Evolutionary conservation across 2,113 vertebrate genomes (phyloP).

Genomic region (Mustela nigripes): DNA sequence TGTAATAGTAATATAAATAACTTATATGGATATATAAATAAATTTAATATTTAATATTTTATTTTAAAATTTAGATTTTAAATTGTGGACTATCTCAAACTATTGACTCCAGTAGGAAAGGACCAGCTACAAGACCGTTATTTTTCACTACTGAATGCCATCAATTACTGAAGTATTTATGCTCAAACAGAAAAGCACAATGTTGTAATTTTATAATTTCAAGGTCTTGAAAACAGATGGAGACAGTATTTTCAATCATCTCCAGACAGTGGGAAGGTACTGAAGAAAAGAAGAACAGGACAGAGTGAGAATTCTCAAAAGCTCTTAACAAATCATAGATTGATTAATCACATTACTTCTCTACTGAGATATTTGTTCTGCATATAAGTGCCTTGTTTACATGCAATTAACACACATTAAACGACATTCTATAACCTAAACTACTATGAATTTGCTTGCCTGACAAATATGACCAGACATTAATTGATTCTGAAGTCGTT

Average conservation of each 20-base stretch:
- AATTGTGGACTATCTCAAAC: not conserved
- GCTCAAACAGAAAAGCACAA: not conserved
- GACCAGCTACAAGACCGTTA: not conserved
- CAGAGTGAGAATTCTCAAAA: not conserved
- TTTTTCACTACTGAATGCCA: not conserved
- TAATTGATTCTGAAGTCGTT: slow-evolving; percentile 55
- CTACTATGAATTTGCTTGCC: not conserved
- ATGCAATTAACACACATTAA: not conserved
- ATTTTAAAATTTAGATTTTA: slow-evolving; percentile 58
- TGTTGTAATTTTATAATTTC: slow-evolving; percentile 44
- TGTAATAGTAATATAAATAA: not conserved
- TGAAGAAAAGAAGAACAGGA: not conserved
- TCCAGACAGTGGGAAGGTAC: not conserved
- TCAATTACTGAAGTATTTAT: not conserved
- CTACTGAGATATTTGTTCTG: not conserved
- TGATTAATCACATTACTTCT: not conserved
- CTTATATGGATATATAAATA: not conserved
- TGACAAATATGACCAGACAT: not conserved
- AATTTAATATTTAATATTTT: slow-evolving; percentile 17
- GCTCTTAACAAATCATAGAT: not conserved
- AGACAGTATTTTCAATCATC: not conserved
- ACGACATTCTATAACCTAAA: not conserved
- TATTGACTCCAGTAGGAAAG: not conserved
- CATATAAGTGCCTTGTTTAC: not conserved
- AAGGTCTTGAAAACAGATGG: slow-evolving; percentile 8